Evolutionary conservation across 2,888 invertebrate species (phyloP), one percentile per base, ranked within the genome.

Genomic region (Ennomos erosarius): DNA sequence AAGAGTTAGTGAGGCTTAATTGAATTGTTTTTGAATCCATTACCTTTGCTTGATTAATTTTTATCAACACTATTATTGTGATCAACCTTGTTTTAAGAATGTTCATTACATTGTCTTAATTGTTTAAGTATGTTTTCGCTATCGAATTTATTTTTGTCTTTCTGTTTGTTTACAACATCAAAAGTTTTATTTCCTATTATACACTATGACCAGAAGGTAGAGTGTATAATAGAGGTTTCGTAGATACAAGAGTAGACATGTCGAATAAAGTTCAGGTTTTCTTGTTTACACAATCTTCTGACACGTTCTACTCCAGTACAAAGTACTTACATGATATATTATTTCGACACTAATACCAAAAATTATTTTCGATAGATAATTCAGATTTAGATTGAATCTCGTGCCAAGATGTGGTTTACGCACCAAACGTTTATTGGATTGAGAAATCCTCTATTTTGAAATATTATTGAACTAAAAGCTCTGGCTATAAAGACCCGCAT

Each of bases 311-410:
- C 2, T 40, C n/a, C 12, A 40, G 34, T 45, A 35, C 35, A 35
- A 44, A 44, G 37, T 0, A n/a, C n/a, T n/a, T n/a, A n/a, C 11
- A 37, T 6, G 34, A n/a, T 0, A 8, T 11, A 37, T 1, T 39
- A 34, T 58, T 58, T 48, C 38, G 47, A 40, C 45, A 40, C 45
- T 39, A 49, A 36, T 49, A 39, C 45, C 49, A 33, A 59, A 54
- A 49, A 45, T 49, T 40, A 58, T 58, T 40, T 49, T 16, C 13
- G 4, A 36, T 9, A 40, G 13, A 58, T 59, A 36, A 59, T 59
- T 54, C 54, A 34, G 45, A 59, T 53, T 59, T 59, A 59, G 52
- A 54, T 49, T 59, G 54, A 50, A 49, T 49, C 45, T 59, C 54
- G 53, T 54, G 59, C 59, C 59, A 59, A 59, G 44, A 53, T 45